Percentiles rank a stretch among this genome's conserved stretches.
Conservation (phyloP, 2,113 vertebrate species). For the Ginglymostoma cirratum region DNA sequence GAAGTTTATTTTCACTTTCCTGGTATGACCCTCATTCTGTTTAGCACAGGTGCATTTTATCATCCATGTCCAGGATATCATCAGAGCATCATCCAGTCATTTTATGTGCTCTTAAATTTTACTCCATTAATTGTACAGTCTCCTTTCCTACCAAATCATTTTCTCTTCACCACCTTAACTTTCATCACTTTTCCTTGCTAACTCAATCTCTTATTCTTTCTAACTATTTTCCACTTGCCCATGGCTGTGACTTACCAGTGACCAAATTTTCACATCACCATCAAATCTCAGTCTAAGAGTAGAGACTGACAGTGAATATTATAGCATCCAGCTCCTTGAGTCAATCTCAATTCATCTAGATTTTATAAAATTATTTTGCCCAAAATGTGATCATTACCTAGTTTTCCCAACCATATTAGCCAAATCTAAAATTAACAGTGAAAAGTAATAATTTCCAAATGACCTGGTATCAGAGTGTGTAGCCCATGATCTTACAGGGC, state of each 20-base stretch:
- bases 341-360: background rate
- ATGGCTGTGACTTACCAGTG: background rate
- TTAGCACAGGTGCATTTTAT: background rate
- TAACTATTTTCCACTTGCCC: background rate
- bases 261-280: background rate
- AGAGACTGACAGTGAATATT: background rate
- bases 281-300: background rate
- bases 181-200: background rate
- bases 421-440: background rate
- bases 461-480: background rate
- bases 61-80: background rate
- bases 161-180: background rate
- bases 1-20: background rate
- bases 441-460: background rate
- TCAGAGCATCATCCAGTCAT: background rate
- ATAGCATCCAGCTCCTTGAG: background rate
- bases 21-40: background rate
- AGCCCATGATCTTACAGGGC: background rate
- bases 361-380: background rate
- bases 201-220: background rate
- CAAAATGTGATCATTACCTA: background rate
- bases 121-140: background rate
- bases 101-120: background rate
- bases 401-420: background rate
- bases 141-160: background rate